These are phyloP conservation scores for Anolis apletophallus DNA, from an alignment of 2,797 vertebrate species.

Conservation along the genomic window DNA sequence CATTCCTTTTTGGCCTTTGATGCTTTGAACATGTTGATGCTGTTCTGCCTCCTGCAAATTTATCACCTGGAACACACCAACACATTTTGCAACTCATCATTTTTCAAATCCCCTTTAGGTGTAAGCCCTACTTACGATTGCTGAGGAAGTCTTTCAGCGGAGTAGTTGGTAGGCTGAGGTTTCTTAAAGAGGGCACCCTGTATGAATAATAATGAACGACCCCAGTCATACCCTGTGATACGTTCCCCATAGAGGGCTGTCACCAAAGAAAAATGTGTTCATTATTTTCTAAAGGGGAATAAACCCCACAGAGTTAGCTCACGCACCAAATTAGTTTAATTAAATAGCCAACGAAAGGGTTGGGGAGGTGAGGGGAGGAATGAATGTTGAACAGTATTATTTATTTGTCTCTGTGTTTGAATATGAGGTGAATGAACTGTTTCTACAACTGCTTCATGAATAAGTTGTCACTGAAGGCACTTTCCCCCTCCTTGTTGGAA, in stretches of 20 bases:
- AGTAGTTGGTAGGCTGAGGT: not conserved
- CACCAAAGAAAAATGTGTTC: conserved; percentile 63
- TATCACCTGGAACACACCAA: conserved; percentile 2
- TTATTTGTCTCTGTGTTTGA: conserved; percentile 43
- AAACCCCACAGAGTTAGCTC: conserved; percentile 57
- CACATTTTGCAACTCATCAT: conserved; percentile 5
- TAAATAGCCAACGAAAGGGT: conserved; percentile 54
- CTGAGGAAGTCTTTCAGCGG: conserved; percentile 12
- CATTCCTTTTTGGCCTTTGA: not conserved
- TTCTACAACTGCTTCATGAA: conserved; percentile 50
- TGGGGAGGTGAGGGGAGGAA: not conserved
- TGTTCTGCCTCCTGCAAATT: conserved; percentile 12
- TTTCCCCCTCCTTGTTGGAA: conserved; percentile 9
- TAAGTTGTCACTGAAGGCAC: conserved; percentile 27
- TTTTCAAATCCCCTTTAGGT: conserved; percentile 27
- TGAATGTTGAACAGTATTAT: conserved; percentile 35
- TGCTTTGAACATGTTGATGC: rapidly evolving
- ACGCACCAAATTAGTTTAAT: conserved; percentile 74
- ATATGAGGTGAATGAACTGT: conserved; percentile 40
- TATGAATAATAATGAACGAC: conserved; percentile 48
- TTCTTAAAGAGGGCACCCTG: conserved; percentile 11
- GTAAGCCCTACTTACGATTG: not conserved
- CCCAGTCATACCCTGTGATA: conserved; percentile 24
- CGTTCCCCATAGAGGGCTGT: conserved; percentile 45
- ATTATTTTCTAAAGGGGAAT: conserved; percentile 52